phyloP scores from a whole-genome alignment of 2,797 vertebrate species.

The Amniataba percoides region DNA sequence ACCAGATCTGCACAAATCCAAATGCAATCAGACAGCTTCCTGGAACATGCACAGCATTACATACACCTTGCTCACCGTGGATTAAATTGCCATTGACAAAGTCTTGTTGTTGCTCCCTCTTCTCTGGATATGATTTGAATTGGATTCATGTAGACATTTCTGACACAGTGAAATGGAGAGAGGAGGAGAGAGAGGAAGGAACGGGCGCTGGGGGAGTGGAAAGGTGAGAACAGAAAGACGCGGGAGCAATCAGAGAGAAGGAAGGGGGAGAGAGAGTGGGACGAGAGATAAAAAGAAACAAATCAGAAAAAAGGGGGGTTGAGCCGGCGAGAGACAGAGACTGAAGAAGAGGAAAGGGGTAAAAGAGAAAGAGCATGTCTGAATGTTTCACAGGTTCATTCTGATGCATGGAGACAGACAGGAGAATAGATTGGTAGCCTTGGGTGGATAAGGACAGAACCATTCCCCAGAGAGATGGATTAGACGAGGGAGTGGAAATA shows the following conservation, averaged over 20 bases:
- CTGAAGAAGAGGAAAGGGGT: conserved; percentile 60
- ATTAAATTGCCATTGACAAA: conserved; percentile 81
- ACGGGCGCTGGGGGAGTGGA: conserved; percentile 35
- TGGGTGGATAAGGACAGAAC: conserved; percentile 89
- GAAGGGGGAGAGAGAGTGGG: conserved; percentile 20
- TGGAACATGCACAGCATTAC: conserved; percentile 72
- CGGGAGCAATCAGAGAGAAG: conserved; percentile 52
- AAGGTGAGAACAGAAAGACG: conserved; percentile 63
- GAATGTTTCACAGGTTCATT: conserved; percentile 85
- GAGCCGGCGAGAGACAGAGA: conserved; percentile 50
- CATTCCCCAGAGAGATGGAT: conserved; percentile 89
- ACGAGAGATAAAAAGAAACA: conserved; percentile 65
- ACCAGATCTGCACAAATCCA: conserved; percentile 75
- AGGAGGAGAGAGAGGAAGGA: conserved; percentile 38
- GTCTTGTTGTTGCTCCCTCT: conserved; percentile 73
- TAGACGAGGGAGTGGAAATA: conserved; percentile 87
- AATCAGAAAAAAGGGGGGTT: conserved; percentile 60
- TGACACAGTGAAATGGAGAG: conserved; percentile 64
- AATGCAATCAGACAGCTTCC: conserved; percentile 79
- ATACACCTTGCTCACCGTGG: conserved; percentile 71
- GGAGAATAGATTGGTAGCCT: conserved; percentile 89
- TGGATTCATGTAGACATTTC: conserved; percentile 71
- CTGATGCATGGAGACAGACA: conserved; percentile 85
- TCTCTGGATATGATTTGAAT: conserved; percentile 76
- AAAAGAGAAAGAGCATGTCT: conserved; percentile 75